Evolutionary conservation across 1,140 invertebrate species (phyloP).

Genomic region (Drosophila ananassae): DNA sequence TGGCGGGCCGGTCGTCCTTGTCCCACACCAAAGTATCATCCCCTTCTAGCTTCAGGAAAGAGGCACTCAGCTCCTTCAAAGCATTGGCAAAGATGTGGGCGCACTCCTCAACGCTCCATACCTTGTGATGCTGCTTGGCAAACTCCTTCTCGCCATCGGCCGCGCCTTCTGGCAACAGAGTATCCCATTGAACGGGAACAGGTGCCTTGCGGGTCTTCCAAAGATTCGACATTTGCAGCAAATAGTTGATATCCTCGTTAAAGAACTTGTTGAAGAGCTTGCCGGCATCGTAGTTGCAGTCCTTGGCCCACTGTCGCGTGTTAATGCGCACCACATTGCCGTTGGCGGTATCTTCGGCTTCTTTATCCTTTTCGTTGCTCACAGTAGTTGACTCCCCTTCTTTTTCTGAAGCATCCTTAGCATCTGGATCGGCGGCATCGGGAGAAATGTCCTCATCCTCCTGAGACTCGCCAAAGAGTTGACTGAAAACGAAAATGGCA

Average conservation of each 20-base stretch:
- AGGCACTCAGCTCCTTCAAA: slow-evolving; percentile 88
- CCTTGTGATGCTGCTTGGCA: slow-evolving; percentile 89
- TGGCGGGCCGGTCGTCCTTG: slow-evolving; percentile 96
- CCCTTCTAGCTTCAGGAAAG: slow-evolving; percentile 86
- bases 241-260: slow-evolving; percentile 97
- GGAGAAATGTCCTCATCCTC: slow-evolving; percentile 99
- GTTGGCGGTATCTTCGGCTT: slow-evolving; percentile 71
- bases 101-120: slow-evolving; percentile 91
- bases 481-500: slow-evolving; percentile 86
- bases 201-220: slow-evolving; percentile 96
- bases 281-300: slow-evolving; percentile 92
- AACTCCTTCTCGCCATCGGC: slow-evolving; percentile 59
- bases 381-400: slow-evolving; percentile 85
- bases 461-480: slow-evolving; percentile 98
- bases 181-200: slow-evolving; percentile 90
- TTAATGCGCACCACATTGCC: slow-evolving; percentile 92
- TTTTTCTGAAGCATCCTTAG: slow-evolving; percentile 79
- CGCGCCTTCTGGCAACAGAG: slow-evolving; percentile 86
- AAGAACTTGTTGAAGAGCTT: slow-evolving; percentile 96
- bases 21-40: slow-evolving; percentile 96
- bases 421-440: slow-evolving; percentile 97
- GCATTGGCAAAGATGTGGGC: slow-evolving; percentile 90
- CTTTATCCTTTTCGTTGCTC: neutral
- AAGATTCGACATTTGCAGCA: slow-evolving; percentile 96
- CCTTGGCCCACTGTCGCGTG: slow-evolving; percentile 95